Percentiles rank a stretch among this genome's conserved stretches.
phyloP scores from a whole-genome alignment of 2,797 vertebrate genomes.

The Pitangus sulphuratus region DNA sequence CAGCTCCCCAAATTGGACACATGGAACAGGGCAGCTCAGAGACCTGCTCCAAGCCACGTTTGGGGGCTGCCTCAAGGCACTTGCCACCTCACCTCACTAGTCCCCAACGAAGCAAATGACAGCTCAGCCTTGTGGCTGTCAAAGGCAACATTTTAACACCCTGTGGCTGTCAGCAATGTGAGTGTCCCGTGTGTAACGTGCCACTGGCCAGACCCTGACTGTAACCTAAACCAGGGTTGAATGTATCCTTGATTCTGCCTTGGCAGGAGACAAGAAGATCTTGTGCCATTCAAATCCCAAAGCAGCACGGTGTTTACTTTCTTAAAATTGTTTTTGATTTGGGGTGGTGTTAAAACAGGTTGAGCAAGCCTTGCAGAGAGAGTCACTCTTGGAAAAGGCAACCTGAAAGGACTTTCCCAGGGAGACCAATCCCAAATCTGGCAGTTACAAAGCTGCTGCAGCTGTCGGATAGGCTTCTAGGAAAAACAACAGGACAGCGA shows the following conservation, averaged over 20 bases:
- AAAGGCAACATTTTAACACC: neutral
- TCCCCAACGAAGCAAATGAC: neutral
- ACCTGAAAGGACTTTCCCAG: conserved; percentile 27
- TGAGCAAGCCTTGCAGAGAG: neutral
- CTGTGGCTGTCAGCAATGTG: neutral
- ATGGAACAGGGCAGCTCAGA: neutral
- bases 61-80: neutral
- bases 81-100: neutral
- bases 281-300: neutral
- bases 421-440: neutral
- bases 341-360: neutral
- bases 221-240: neutral
- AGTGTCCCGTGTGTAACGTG: neutral
- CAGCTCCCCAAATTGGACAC: accelerated
- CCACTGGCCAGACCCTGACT: neutral
- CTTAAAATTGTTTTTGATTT: neutral
- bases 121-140: neutral
- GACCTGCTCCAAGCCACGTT: neutral
- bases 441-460: conserved; percentile 35
- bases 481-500: conserved; percentile 2
- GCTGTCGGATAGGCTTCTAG: conserved; percentile 34
- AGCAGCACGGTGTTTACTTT: neutral
- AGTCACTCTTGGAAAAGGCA: neutral
- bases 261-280: neutral
- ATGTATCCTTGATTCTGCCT: neutral